Evolutionary conservation across 2,797 vertebrate species (phyloP).

Genomic region (Premnoplex brunnescens): DNA sequence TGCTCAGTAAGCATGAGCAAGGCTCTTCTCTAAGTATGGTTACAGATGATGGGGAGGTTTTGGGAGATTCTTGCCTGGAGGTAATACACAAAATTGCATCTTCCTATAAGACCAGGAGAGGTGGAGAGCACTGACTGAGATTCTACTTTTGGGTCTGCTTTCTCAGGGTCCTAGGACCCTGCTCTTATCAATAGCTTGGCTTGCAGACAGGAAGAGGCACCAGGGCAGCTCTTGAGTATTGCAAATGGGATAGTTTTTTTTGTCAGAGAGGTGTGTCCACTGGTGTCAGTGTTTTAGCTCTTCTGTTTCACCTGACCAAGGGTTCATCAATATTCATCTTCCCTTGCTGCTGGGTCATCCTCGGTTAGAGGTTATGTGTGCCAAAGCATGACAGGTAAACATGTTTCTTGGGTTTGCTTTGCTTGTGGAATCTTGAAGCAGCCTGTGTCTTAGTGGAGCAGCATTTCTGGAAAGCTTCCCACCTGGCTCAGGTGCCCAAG

Average conservation of each 20-base stretch:
- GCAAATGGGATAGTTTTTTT: not conserved
- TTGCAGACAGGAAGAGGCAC: not conserved
- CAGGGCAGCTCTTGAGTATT: not conserved
- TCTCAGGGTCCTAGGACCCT: not conserved
- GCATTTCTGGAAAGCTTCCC: not conserved
- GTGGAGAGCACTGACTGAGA: not conserved
- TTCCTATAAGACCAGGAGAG: not conserved
- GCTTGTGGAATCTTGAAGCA: not conserved
- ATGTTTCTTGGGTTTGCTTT: not conserved
- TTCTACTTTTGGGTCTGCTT: not conserved
- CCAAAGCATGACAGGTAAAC: not conserved
- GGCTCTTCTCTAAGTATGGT: not conserved
- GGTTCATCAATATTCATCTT: not conserved
- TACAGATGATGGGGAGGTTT: not conserved
- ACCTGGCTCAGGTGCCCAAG: not conserved
- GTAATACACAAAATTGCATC: not conserved
- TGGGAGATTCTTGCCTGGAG: not conserved
- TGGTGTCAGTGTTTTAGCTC: not conserved
- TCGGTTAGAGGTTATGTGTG: not conserved
- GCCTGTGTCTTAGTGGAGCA: not conserved
- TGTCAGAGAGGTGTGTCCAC: not conserved
- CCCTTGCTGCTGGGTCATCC: not conserved
- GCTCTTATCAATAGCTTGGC: not conserved
- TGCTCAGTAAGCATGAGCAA: not conserved
- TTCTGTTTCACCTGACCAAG: not conserved